Percentiles rank a stretch among this genome's conserved stretches.
phyloP scores from a whole-genome alignment of 1,140 invertebrate species.

The Heliconius melpomene region DNA sequence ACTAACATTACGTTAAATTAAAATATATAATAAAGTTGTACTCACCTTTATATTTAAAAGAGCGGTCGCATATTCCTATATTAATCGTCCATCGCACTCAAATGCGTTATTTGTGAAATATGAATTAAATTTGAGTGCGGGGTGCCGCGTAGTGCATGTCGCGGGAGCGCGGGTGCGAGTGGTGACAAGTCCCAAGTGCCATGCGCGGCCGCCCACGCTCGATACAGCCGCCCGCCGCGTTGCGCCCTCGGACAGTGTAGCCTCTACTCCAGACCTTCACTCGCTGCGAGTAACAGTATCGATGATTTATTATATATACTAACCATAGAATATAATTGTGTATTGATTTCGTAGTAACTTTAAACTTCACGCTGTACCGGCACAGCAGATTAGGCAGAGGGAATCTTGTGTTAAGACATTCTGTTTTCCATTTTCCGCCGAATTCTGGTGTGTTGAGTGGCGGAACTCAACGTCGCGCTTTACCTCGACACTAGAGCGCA shows the following conservation, averaged over 20 bases:
- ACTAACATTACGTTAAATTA: not conserved
- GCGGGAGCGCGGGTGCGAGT: slow-evolving; percentile 44
- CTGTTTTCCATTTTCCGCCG: too few species aligned
- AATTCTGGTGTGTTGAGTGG: too few species aligned
- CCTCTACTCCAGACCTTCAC: slow-evolving; percentile 3
- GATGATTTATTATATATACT: not conserved
- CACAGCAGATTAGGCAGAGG: too few species aligned
- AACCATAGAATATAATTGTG: not conserved
- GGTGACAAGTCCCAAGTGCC: slow-evolving; percentile 34
- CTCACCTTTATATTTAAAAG: slow-evolving; percentile 59
- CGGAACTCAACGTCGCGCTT: too few species aligned
- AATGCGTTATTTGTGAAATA: slow-evolving; percentile 46
- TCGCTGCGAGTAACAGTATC: not conserved
- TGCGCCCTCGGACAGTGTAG: slow-evolving; percentile 27
- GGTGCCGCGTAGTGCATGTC: slow-evolving; percentile 57
- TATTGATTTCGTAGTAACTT: not conserved
- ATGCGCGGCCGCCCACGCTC: slow-evolving; percentile 76
- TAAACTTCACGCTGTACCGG: too few species aligned
- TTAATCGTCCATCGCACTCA: slow-evolving; percentile 51
- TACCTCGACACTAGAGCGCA: not conserved
- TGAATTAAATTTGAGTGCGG: slow-evolving; percentile 49
- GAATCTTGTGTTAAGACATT: too few species aligned
- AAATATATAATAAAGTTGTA: not conserved
- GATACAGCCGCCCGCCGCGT: slow-evolving; percentile 59
- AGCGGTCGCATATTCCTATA: slow-evolving; percentile 51